Evolutionary conservation across 2,888 invertebrate species (phyloP), one percentile per base, ranked within the genome.

Genomic region (Agrotis exclamationis): DNA sequence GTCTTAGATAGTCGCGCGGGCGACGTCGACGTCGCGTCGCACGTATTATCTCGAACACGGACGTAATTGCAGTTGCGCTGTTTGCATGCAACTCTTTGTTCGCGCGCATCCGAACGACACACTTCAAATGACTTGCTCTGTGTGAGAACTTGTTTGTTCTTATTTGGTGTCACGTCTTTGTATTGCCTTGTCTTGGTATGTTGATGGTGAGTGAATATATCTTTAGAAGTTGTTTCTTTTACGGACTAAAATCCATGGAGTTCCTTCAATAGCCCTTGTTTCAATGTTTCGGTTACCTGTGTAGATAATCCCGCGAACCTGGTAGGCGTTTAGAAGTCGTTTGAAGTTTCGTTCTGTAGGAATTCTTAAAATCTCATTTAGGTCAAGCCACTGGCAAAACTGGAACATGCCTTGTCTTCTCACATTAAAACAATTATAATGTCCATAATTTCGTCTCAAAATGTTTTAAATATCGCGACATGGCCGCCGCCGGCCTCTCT

Each of bases 41-140:
- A 45, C 20, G 11, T 6, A 16, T n/a, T 18, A n/a, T 22, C 45
- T 9, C n/a, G 47, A 18, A 56, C 65, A 16, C 51, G 28, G 9
- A n/a, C 48, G 51, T 59, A 57, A 70, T 60, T 59, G 48, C 47
- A 53, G 44, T 57, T 64, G 76, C 70, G 47, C 59, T 75, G 47
- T 80, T 69, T 70, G 63, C 66, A 50, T 51, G 62, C 22, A 48
- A 16, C 51, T 66, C 63, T 76, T 70, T 70, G 77, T 76, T 65
- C 33, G 54, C 39, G 33, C 20, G 47, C 63, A 58, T 56, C 45
- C 24, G 13, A 56, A 63, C 33, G 44, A n/a, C 53, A n/a, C 53
- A 65, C 68, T 71, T 56, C 54, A 62, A 71, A 71, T 62, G 47
- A 58, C 57, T 75, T 54, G 24, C 44, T 59, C 45, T 24, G n/a